Evolutionary conservation across 1,140 invertebrate species (phyloP).

Genomic region (Nephila pilipes): DNA sequence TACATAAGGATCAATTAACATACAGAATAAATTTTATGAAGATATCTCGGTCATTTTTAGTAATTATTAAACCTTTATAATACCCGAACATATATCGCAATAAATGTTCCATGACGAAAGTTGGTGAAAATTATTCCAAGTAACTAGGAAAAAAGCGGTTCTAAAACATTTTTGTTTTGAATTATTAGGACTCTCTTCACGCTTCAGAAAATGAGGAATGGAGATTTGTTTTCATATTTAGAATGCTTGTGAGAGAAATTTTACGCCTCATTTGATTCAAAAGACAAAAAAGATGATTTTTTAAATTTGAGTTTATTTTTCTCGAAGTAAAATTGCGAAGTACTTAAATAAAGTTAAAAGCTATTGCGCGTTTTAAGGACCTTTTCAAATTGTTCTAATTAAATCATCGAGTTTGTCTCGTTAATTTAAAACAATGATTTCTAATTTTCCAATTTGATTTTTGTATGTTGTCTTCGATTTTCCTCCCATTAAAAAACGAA

Average conservation of each 20-base stretch:
- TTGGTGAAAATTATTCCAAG: neutral
- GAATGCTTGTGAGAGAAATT: constrained; percentile 52
- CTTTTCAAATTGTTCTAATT: constrained; percentile 62
- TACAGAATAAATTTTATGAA: no score
- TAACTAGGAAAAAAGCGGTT: neutral
- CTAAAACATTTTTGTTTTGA: constrained; percentile 47
- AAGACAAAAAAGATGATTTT: constrained; percentile 40
- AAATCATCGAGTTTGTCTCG: constrained; percentile 47
- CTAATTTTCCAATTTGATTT: neutral
- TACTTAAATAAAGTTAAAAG: neutral
- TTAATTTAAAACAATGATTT: neutral
- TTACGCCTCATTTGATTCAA: constrained; percentile 56
- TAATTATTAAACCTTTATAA: no score
- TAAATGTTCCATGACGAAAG: neutral
- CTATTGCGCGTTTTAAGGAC: constrained; percentile 29
- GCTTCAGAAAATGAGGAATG: neutral
- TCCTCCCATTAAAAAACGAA: no score
- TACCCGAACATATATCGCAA: no score
- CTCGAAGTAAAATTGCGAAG: no score
- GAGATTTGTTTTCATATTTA: neutral
- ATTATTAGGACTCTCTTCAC: constrained; percentile 41
- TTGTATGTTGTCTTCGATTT: neutral
- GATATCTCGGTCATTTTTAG: no score
- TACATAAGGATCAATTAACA: no score
- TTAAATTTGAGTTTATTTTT: constrained; percentile 9